phyloP scores from a whole-genome alignment of 2,113 vertebrate species.

The Caloenas nicobarica region DNA sequence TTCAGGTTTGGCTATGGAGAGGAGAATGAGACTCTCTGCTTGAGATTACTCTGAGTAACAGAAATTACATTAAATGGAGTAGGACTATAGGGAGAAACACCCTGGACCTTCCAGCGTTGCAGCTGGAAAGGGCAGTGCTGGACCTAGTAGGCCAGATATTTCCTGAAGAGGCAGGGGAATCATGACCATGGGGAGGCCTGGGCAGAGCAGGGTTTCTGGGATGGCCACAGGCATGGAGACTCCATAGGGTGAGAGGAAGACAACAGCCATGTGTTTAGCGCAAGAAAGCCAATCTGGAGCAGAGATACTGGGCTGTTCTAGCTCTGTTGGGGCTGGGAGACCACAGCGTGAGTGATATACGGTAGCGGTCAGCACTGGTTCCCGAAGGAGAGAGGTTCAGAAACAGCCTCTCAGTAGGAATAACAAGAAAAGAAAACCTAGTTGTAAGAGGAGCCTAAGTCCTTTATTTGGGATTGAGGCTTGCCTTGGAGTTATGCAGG shows the following conservation, averaged over 20 bases:
- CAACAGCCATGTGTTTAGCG: not conserved
- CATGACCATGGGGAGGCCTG: not conserved
- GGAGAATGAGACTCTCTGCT: not conserved
- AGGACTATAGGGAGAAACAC: not conserved
- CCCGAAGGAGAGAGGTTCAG: not conserved
- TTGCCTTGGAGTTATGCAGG: not conserved
- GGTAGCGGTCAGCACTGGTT: not conserved
- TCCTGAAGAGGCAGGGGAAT: not conserved
- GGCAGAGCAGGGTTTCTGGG: not conserved
- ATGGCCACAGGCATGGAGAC: not conserved
- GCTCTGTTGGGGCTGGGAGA: not conserved
- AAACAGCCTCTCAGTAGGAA: not conserved
- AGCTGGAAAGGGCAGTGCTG: not conserved
- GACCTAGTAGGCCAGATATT: not conserved
- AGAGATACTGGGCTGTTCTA: not conserved
- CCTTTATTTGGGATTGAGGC: not conserved
- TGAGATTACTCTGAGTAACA: not conserved
- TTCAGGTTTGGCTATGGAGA: not conserved
- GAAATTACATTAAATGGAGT: not conserved
- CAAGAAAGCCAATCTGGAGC: not conserved
- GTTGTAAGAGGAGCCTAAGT: not conserved
- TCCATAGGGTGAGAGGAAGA: rapidly evolving
- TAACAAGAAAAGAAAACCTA: not conserved
- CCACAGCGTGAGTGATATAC: rapidly evolving
- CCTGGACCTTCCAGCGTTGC: not conserved